phyloP scores from a whole-genome alignment of 2,113 vertebrate species.

The Delphinapterus leucas region DNA sequence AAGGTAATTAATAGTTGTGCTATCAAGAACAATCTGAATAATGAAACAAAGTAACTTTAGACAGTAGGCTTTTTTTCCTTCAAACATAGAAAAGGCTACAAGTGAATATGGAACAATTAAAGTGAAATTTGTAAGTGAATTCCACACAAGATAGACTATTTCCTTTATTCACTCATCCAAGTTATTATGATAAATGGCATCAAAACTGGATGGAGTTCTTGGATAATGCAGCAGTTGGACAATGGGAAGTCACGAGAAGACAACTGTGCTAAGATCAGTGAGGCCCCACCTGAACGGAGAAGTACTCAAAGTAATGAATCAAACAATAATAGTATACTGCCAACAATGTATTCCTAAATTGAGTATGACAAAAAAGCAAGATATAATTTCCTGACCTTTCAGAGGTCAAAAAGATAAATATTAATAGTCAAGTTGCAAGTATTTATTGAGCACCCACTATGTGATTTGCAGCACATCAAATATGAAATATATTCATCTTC shows the following conservation, averaged over 20 bases:
- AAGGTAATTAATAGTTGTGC: not conserved
- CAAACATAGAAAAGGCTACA: not conserved
- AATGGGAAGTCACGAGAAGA: not conserved
- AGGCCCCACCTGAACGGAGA: not conserved
- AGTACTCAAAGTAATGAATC: not conserved
- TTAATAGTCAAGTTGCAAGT: not conserved
- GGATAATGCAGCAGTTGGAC: not conserved
- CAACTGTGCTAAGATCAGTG: not conserved
- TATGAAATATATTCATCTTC: not conserved
- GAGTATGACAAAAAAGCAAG: not conserved
- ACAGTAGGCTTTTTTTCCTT: not conserved
- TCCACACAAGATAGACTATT: not conserved
- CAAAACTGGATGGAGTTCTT: not conserved
- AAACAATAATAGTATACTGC: not conserved
- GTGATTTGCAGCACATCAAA: not conserved
- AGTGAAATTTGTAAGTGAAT: not conserved
- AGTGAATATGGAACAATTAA: not conserved
- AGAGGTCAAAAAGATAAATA: not conserved
- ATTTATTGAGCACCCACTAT: not conserved
- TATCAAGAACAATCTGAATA: constrained; percentile 19
- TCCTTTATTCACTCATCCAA: not conserved
- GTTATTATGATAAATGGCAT: not conserved
- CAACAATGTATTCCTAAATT: not conserved
- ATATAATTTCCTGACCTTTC: not conserved
- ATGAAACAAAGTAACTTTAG: constrained; percentile 8